These are phyloP conservation scores for Lasioglossum malachurum DNA, from an alignment of 2,888 invertebrate genomes.

Conservation along the genomic window DNA sequence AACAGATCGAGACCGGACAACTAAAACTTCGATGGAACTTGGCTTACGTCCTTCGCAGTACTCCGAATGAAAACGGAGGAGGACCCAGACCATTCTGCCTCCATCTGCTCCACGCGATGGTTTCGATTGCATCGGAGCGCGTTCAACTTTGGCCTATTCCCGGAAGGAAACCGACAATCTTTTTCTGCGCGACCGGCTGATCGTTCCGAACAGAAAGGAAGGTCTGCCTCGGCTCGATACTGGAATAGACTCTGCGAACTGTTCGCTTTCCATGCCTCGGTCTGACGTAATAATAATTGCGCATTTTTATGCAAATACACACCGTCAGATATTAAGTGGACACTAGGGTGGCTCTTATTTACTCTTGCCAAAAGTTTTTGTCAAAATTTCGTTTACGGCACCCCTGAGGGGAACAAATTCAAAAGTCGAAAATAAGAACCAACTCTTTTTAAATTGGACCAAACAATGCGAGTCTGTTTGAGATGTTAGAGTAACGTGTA, in stretches of 20 bases:
- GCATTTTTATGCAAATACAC: not conserved
- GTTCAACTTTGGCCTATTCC: constrained; percentile 13
- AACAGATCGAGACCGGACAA: constrained; percentile 56
- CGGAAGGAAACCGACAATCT: constrained; percentile 13
- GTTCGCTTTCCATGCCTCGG: not conserved
- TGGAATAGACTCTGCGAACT: not conserved
- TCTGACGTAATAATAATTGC: not conserved
- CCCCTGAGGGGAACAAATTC: too few relatives aligned
- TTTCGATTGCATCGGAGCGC: constrained; percentile 12
- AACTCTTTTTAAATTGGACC: not conserved
- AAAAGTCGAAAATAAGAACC: too few relatives aligned
- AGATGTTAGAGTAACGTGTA: not conserved
- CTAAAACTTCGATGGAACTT: constrained; percentile 58
- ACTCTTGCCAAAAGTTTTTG: too few relatives aligned
- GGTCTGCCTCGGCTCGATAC: constrained; percentile 1
- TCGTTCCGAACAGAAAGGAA: not conserved
- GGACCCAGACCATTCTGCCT: not conserved
- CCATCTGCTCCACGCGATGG: not conserved
- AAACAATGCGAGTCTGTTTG: rapidly evolving
- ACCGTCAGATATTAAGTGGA: not conserved
- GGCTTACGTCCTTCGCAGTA: constrained; percentile 48
- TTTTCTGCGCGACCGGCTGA: constrained; percentile 3
- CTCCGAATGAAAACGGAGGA: constrained; percentile 31
- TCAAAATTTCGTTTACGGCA: too few relatives aligned
- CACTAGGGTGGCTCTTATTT: too few relatives aligned